Percentiles rank a stretch among this genome's conserved stretches.
Evolutionary conservation across 2,797 vertebrate species (phyloP).

Genomic region (Lagocephalus sceleratus): DNA sequence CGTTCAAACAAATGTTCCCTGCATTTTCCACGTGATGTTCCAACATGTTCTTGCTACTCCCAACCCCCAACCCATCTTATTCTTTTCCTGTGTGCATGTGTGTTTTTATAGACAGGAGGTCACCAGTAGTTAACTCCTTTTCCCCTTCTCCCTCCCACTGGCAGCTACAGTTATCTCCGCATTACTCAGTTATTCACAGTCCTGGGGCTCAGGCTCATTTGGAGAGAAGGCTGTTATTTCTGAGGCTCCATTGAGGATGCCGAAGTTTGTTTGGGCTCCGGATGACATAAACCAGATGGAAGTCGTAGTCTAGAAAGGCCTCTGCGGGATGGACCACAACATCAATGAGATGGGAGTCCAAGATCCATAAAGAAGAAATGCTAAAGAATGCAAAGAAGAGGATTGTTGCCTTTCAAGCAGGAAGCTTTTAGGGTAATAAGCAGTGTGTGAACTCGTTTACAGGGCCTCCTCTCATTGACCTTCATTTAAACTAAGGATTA

Average conservation of each 20-base stretch:
- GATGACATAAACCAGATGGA: conserved; percentile 12
- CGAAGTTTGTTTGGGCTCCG: neutral
- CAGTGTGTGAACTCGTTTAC: conserved; percentile 54
- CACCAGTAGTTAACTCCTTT: conserved; percentile 48
- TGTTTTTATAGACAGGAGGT: conserved; percentile 64
- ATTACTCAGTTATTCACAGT: conserved; percentile 34
- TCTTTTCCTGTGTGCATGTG: conserved; percentile 51
- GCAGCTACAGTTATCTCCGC: conserved; percentile 48
- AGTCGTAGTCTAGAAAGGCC: neutral
- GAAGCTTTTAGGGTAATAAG: conserved; percentile 42
- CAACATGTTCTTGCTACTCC: conserved; percentile 37
- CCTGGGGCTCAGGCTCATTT: conserved; percentile 11
- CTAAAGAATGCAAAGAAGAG: conserved; percentile 19
- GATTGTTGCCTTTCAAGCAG: conserved; percentile 27
- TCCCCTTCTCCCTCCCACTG: conserved; percentile 28
- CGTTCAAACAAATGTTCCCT: conserved; percentile 55
- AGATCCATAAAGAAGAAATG: conserved; percentile 25
- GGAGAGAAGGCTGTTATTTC: conserved; percentile 7
- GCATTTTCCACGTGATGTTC: conserved; percentile 69
- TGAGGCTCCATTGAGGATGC: conserved; percentile 3
- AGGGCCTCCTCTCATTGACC: conserved; percentile 53
- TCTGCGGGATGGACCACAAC: conserved; percentile 15
- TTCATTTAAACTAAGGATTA: conserved; percentile 64
- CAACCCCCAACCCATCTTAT: conserved; percentile 31
- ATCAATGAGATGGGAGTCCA: conserved; percentile 32